Evolutionary conservation across 2,888 invertebrate genomes (phyloP), one percentile per base, ranked within the genome.

Genomic region (Eustalomyia histrio): DNA sequence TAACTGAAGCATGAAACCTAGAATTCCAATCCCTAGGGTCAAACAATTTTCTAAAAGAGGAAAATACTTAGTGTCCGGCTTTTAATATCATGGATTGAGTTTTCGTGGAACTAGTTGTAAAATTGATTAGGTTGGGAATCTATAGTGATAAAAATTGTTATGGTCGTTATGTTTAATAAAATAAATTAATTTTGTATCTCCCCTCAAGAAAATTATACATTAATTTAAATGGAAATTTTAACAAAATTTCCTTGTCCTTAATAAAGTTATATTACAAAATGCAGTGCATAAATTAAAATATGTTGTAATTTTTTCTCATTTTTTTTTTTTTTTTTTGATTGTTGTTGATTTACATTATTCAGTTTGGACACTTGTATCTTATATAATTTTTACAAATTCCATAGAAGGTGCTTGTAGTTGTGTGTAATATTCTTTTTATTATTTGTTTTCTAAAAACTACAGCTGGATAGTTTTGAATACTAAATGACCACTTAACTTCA

Each of bases 391-490:
- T 4, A n/a, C n/a, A 47, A 39, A 12, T 12, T 39, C n/a, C n/a
- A 6, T 47, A 12, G 50, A 50, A 79, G 73, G 73, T 79, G 79
- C 53, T 53, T 29, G 16, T 2, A 4, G 29, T 29, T 29, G 7
- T 29, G 29, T 6, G 21, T 4, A 3, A 21, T 21, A 29, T 6
- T 6, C 29, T 29, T 29, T 29, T 29, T 29, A 1, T 1, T 29
- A 29, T 53, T 35, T 76, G 17, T 14, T 55, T 21, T 16, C 18
- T 16, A 29, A 1, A 53, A 47, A 17, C 9, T 65, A 16, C 35
- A 71, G 72, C 12, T 67, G 75, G 24, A 58, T 68, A 71, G 63
- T 67, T 80, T 72, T 80, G 50, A 68, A 80, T 76, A 80, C 72
- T 47, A 73, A 80, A 72, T 68, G 67, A 58, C 76, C 80, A 73